Evolutionary conservation across 2,888 invertebrate species (phyloP).

Genomic region (Neocrepidodera transversa): DNA sequence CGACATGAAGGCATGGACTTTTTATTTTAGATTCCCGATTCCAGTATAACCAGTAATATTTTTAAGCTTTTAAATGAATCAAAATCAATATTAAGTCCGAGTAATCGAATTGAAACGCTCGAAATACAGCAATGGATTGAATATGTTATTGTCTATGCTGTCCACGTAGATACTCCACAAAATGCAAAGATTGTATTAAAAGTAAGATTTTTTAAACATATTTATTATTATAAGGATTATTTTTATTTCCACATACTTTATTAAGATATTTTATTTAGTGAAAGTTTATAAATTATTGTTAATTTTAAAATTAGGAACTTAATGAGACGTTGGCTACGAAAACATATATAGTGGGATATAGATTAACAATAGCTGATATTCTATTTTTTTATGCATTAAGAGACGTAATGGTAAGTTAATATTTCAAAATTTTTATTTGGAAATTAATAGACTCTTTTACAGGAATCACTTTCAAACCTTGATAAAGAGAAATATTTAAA

Average conservation of each 20-base stretch:
- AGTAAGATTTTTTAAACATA: constrained; percentile 44
- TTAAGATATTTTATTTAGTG: not conserved
- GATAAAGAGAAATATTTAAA: constrained; percentile 75
- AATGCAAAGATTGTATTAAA: constrained; percentile 45
- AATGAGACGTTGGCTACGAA: constrained; percentile 63
- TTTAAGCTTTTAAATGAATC: constrained; percentile 49
- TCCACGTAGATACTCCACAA: constrained; percentile 38
- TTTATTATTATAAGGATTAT: too few relatives aligned
- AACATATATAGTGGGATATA: constrained; percentile 67
- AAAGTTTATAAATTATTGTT: constrained; percentile 1
- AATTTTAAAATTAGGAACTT: constrained; percentile 61
- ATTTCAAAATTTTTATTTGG: not conserved
- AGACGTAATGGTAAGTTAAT: constrained; percentile 68
- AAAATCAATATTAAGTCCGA: constrained; percentile 42
- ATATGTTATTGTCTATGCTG: constrained; percentile 52
- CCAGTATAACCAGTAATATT: constrained; percentile 51
- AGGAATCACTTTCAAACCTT: constrained; percentile 69
- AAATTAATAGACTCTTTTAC: constrained; percentile 51
- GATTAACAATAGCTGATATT: constrained; percentile 72
- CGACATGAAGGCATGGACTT: too few relatives aligned
- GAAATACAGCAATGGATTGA: constrained; percentile 57
- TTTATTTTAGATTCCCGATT: constrained; percentile 11
- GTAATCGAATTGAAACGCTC: constrained; percentile 47
- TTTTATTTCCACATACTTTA: too few relatives aligned
- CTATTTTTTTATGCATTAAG: constrained; percentile 72